Evolutionary conservation across 2,888 invertebrate species (phyloP), one percentile per base, ranked within the genome.

Genomic region (Caradrina clavipalpis): DNA sequence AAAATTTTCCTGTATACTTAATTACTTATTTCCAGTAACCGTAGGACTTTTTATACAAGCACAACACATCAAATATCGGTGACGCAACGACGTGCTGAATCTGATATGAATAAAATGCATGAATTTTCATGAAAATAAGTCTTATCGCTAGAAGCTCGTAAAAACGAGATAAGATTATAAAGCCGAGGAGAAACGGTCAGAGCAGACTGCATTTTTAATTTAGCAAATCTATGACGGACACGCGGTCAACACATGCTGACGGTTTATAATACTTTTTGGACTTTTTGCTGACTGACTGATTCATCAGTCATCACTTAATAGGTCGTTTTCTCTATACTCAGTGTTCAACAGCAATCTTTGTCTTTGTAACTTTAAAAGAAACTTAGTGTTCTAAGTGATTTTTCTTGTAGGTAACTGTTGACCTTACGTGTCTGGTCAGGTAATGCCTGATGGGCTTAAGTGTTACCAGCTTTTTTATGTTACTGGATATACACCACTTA

Each of bases 331-430:
- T 75, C 74, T 70, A 71, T 45, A 58, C 45, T 31, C 62, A 67
- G 65, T 80, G 72, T 64, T 71, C 56, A 57, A 72, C 57, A 67
- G 51, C 66, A 75, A 72, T 74, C 26, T 69, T 58, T 35, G 69
- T 62, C 72, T 70, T 83, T 80, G 83, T 82, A 77, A 65, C 73
- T 81, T 83, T 76, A 76, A 84, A 76, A 70, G 50, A 71, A 61
- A 69, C 84, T 83, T 68, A 61, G 76, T 80, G 64, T 76, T 76
- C 68, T 83, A 88, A 89, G 87, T 90, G 87, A 85, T 88, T 90
- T 91, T 83, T 89, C 89, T 87, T 85, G 89, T 89, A 82, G 80
- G 81, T 79, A 84, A 85, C 80, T 83, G 82, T 69, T 67, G 71
- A 69, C 78, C 73, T 72, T 82, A 86, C 87, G 78, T 80, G 85